phyloP scores from a whole-genome alignment of 2,888 invertebrate genomes.

The Osmoderma eremita region DNA sequence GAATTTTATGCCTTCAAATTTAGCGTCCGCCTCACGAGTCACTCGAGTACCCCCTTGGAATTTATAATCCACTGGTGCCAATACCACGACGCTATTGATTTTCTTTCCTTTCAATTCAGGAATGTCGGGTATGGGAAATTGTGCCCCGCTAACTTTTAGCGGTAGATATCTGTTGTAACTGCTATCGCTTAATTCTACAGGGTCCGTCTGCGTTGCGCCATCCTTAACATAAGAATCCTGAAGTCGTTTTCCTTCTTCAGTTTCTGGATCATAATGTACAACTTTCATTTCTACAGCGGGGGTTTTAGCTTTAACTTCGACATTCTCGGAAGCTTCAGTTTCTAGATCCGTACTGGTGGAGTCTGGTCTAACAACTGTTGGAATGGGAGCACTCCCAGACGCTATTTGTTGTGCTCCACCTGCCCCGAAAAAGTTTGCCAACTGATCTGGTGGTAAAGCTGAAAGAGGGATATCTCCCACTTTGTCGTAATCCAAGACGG shows the following conservation, averaged over 20 bases:
- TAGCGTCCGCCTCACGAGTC: conserved; percentile 68
- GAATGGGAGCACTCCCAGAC: conserved; percentile 73
- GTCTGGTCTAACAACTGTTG: conserved; percentile 73
- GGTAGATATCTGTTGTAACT: conserved; percentile 87
- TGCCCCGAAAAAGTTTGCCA: conserved; percentile 87
- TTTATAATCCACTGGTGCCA: conserved; percentile 84
- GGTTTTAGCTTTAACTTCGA: conserved; percentile 58
- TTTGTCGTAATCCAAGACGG: conserved; percentile 88
- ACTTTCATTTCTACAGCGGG: conserved; percentile 84
- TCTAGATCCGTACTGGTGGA: conserved; percentile 67
- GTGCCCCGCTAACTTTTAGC: conserved; percentile 84
- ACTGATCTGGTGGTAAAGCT: conserved; percentile 83
- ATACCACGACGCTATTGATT: conserved; percentile 85
- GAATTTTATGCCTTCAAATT: conserved; percentile 77
- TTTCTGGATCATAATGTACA: conserved; percentile 81
- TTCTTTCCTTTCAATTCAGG: conserved; percentile 78
- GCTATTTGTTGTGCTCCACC: conserved; percentile 79
- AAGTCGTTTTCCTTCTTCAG: conserved; percentile 75
- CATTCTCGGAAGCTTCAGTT: conserved; percentile 68
- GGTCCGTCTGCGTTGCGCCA: conserved; percentile 78
- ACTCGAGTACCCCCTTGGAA: conserved; percentile 65
- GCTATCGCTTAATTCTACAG: conserved; percentile 77
- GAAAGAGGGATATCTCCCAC: conserved; percentile 86
- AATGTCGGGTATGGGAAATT: conserved; percentile 85
- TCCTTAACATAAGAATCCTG: conserved; percentile 78